Base-by-base conservation (phyloP, 2,888 invertebrate genomes). In the Cantharis rustica region DNA sequence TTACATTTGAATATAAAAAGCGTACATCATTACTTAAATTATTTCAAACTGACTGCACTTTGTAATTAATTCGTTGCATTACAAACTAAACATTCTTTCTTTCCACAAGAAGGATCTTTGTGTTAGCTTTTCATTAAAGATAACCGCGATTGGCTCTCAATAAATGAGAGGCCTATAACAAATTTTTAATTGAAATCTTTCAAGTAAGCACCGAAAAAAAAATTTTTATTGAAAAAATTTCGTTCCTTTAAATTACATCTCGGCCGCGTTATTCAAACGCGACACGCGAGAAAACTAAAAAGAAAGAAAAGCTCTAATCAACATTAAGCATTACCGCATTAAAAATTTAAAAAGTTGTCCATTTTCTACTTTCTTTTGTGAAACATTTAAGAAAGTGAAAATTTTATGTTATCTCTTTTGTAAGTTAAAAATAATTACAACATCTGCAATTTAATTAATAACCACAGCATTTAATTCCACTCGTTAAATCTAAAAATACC, bases 361-460 rank as follows among this genome's bases (percentile, higher is more conserved):
- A 31, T 31, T 31, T 31, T 27, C 10, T 27, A 27, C 27, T 27
- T 27, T 31, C n/a, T 47, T 47, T 47, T 47, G 47, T 47, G 47
- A 7, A 47, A 47, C 47, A 47, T 47, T 47, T 47, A 47, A 47
- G 47, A 47, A 47, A 47, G 47, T 47, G 47, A 47, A 47, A 47
- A 47, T 47, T 47, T 47, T 47, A 47, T 47, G 47, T 47, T 47
- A 47, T 47, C 47, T 47, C 47, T 47, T 47, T 47, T 47, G 47
- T 47, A 47, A 66, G 17, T 20, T 66, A 23, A 66, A 20, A 66
- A 66, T 20, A 66, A 66, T n/a, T 66, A 23, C n/a, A 66, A 66
- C 64, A 66, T 66, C 64, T 66, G 64, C 64, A 66, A 66, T 66
- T 66, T 66, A 66, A 66, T 66, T 66, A 66, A 66, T 66, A 66